A percentile compares a stretch with the other conserved stretches of the same genome.
Evolutionary conservation across 1,140 invertebrate species (phyloP).

Genomic region (Drosophila kurseongensis): DNA sequence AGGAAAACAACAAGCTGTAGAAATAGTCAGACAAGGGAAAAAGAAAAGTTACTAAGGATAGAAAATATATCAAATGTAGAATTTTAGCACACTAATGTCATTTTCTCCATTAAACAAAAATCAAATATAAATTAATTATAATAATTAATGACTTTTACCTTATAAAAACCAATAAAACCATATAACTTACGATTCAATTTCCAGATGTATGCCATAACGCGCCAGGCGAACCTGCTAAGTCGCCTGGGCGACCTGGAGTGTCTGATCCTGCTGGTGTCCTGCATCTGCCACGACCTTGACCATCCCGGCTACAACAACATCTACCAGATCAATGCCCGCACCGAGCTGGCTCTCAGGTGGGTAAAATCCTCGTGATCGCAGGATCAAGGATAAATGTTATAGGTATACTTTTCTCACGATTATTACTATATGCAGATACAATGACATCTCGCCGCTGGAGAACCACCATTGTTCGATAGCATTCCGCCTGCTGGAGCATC

Average conservation of each 20-base stretch:
- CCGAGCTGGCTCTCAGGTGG: conserved; percentile 91
- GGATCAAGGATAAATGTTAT: not conserved
- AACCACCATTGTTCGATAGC: conserved; percentile 96
- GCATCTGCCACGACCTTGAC: conserved; percentile 95
- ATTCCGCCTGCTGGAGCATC: conserved; percentile 91
- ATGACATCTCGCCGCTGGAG: conserved; percentile 95
- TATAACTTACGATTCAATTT: not conserved
- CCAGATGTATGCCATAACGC: conserved; percentile 95
- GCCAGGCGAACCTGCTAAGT: conserved; percentile 89
- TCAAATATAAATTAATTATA: too few relatives aligned
- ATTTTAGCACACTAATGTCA: too few relatives aligned
- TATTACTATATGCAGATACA: conserved; percentile 86
- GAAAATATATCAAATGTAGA: too few relatives aligned
- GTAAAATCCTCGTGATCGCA: not conserved
- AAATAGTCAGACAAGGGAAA: too few relatives aligned
- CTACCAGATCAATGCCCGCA: conserved; percentile 95
- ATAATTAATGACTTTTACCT: too few relatives aligned
- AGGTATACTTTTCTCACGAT: not conserved
- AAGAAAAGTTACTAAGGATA: too few relatives aligned
- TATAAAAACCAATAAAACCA: too few relatives aligned
- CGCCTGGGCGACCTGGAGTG: conserved; percentile 91
- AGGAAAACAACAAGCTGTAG: too few relatives aligned
- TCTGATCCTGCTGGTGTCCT: conserved; percentile 92
- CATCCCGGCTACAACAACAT: conserved; percentile 97
- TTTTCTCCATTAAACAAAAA: too few relatives aligned